Evolutionary conservation across 2,113 vertebrate genomes (phyloP).

Genomic region (Caretta caretta): DNA sequence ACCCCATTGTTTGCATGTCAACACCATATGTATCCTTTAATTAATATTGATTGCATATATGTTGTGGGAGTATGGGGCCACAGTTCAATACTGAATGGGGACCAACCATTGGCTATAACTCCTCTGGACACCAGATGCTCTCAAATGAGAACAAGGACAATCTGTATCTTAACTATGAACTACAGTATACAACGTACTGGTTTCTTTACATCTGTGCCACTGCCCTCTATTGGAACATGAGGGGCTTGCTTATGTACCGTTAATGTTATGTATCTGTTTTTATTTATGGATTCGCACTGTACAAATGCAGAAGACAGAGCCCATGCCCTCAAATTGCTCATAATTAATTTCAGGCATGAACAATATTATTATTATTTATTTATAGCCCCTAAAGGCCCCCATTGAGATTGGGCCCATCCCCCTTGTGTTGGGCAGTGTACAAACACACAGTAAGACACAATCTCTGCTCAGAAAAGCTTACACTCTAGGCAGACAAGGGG

Average conservation of each 20-base stretch:
- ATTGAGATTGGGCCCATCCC: neutral
- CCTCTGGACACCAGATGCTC: neutral
- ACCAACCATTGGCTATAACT: neutral
- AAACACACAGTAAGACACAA: neutral
- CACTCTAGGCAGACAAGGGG: conserved; percentile 1
- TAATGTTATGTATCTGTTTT: neutral
- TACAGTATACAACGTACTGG: neutral
- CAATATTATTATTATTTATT: neutral
- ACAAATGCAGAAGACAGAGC: neutral
- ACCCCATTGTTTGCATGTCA: neutral
- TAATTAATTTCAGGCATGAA: neutral
- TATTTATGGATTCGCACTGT: neutral
- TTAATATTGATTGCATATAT: neutral
- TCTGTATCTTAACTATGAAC: neutral
- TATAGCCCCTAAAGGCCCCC: neutral
- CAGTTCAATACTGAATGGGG: neutral
- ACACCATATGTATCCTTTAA: neutral
- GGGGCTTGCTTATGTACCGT: neutral
- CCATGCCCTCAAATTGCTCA: neutral
- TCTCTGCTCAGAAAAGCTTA: neutral
- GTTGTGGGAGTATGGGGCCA: neutral
- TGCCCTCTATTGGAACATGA: neutral
- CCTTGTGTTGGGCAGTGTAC: neutral
- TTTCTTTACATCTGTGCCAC: neutral
- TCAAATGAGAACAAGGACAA: neutral